Evolutionary conservation across 2,888 invertebrate species (phyloP).

Genomic region (Notodonta dromedarius): DNA sequence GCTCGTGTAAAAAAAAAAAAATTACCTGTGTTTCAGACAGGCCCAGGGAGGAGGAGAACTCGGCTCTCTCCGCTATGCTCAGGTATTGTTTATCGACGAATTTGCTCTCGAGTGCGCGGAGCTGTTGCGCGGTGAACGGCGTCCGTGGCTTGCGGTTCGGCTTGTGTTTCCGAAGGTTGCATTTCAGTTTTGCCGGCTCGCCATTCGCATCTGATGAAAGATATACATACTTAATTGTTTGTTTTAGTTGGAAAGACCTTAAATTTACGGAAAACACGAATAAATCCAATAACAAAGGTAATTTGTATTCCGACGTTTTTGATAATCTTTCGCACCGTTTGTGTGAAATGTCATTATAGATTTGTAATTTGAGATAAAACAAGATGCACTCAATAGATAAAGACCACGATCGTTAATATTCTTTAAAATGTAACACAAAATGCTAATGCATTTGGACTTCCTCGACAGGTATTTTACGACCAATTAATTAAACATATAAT

Average conservation of each 20-base stretch:
- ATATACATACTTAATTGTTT: slow-evolving; percentile 12
- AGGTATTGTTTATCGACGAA: slow-evolving; percentile 98
- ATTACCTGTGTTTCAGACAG: slow-evolving; percentile 84
- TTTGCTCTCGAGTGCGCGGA: slow-evolving; percentile 97
- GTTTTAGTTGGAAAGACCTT: neutral
- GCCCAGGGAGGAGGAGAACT: slow-evolving; percentile 97
- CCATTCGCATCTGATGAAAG: slow-evolving; percentile 48
- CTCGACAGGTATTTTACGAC: slow-evolving; percentile 31
- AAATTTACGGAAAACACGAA: neutral
- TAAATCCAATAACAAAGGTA: neutral
- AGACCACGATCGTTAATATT: slow-evolving; percentile 24
- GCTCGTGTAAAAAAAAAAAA: too few species aligned
- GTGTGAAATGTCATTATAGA: slow-evolving; percentile 25
- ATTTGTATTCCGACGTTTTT: neutral
- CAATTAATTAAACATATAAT: slow-evolving; percentile 33
- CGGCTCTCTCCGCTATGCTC: slow-evolving; percentile 98
- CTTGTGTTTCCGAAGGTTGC: slow-evolving; percentile 97
- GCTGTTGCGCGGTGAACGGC: slow-evolving; percentile 99
- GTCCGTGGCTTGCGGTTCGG: slow-evolving; percentile 99
- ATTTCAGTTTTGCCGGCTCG: slow-evolving; percentile 54
- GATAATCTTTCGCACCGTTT: slow-evolving; percentile 28
- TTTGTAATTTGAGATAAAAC: slow-evolving; percentile 17
- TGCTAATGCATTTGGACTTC: slow-evolving; percentile 19
- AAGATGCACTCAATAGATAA: slow-evolving; percentile 33
- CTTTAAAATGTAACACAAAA: slow-evolving; percentile 20